phyloP scores from a whole-genome alignment of 2,888 invertebrate genomes.

The Girardia tigrina region DNA sequence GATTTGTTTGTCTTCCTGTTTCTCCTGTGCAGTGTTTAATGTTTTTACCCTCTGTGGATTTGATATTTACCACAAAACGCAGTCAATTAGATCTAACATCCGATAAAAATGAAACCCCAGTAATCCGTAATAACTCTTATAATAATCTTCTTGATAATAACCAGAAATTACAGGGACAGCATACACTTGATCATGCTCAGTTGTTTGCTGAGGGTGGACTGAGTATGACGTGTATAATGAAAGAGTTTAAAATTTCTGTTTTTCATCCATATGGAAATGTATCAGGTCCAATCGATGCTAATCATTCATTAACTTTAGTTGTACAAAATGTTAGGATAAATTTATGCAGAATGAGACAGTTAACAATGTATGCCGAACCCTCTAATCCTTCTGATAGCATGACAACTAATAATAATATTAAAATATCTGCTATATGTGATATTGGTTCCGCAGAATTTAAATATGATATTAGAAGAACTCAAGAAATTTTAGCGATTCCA shows the following conservation, averaged over 20 bases:
- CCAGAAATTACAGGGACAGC: background rate
- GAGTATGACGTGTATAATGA: conserved; percentile 84
- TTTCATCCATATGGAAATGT: conserved; percentile 75
- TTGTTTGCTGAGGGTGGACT: conserved; percentile 57
- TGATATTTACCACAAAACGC: conserved; percentile 66
- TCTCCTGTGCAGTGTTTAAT: conserved; percentile 87
- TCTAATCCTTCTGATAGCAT: background rate
- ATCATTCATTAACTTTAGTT: conserved; percentile 69
- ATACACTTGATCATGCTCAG: background rate
- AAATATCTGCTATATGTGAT: conserved; percentile 66
- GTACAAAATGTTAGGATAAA: conserved; percentile 93
- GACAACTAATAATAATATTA: background rate
- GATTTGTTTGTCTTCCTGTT: conserved; percentile 85
- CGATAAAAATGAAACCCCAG: background rate
- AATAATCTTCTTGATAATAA: background rate
- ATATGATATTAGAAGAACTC: conserved; percentile 89
- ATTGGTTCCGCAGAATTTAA: conserved; percentile 76
- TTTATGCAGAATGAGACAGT: conserved; percentile 58
- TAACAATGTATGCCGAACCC: conserved; percentile 12
- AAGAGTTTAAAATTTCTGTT: conserved; percentile 90
- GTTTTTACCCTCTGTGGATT: conserved; percentile 83
- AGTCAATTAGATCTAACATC: conserved; percentile 34
- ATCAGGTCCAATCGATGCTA: conserved; percentile 65
- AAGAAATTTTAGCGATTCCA: conserved; percentile 90
- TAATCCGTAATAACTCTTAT: background rate